phyloP scores from a whole-genome alignment of 2,797 vertebrate species.

The Etheostoma perlongum region DNA sequence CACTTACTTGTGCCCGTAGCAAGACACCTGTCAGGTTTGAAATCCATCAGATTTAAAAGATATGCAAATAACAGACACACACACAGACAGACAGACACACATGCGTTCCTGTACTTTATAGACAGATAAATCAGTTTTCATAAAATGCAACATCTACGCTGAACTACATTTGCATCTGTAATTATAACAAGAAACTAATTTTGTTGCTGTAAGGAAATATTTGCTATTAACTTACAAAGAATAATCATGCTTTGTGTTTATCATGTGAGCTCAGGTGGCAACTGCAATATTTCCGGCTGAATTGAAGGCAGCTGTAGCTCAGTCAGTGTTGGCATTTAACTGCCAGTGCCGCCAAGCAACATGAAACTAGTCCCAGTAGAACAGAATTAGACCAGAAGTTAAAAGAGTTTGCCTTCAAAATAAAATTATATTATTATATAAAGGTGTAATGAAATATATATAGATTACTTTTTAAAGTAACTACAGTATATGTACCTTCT shows the following conservation, averaged over 20 bases:
- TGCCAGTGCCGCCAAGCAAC: slow-evolving; percentile 6
- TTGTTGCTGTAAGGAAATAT: background rate
- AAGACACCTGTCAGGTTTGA: no score
- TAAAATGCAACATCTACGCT: background rate
- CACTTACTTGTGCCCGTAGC: no score
- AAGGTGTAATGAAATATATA: no score
- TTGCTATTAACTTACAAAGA: background rate
- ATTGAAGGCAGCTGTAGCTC: slow-evolving; percentile 27
- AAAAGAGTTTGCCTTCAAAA: slow-evolving; percentile 29
- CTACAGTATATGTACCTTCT: no score
- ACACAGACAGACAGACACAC: no score
- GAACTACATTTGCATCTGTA: background rate
- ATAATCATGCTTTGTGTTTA: background rate
- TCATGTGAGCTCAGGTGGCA: slow-evolving; percentile 3
- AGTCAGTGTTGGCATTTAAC: slow-evolving; percentile 29
- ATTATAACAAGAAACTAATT: background rate
- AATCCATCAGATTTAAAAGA: no score
- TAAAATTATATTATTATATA: slow-evolving; percentile 1
- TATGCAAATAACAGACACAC: no score
- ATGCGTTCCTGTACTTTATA: no score
- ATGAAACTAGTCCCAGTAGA: background rate
- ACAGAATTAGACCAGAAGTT: slow-evolving; percentile 20
- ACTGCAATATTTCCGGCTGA: slow-evolving; percentile 13
- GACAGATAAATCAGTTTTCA: background rate
- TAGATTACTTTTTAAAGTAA: no score